Conservation (phyloP, 2,797 vertebrate species). For the Florisuga fusca region DNA sequence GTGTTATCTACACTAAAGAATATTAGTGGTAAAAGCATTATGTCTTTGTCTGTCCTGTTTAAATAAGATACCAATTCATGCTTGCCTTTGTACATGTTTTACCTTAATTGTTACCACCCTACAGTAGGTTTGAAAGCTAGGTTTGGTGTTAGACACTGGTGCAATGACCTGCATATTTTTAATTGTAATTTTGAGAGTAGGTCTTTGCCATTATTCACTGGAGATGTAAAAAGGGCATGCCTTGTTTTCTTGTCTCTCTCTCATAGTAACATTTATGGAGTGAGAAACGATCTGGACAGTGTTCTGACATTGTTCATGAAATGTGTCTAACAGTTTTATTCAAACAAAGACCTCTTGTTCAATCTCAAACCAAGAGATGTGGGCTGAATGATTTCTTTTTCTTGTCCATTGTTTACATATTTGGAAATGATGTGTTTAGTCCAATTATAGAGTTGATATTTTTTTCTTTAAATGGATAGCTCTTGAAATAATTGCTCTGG, state of each 20-base stretch:
- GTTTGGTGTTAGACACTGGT: neutral
- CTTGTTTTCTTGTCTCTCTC: constrained; percentile 68
- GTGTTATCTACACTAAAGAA: constrained; percentile 29
- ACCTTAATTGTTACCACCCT: neutral
- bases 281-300: constrained; percentile 71
- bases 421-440: constrained; percentile 47
- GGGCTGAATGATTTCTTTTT: constrained; percentile 58
- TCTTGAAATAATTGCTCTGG: neutral
- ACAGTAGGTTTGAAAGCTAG: neutral
- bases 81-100: constrained; percentile 41
- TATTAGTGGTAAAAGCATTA: constrained; percentile 6
- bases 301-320: constrained; percentile 65
- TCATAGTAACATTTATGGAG: constrained; percentile 71
- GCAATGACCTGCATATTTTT: constrained; percentile 30
- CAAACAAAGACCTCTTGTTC: constrained; percentile 59
- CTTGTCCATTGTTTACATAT: constrained; percentile 42
- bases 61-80: constrained; percentile 28
- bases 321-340: constrained; percentile 12
- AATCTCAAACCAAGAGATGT: neutral
- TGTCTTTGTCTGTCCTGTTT: neutral
- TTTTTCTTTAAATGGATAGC: neutral
- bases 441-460: neutral
- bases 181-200: constrained; percentile 1
- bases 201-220: constrained; percentile 5
- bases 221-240: constrained; percentile 15